Evolutionary conservation across 2,888 invertebrate genomes (phyloP).

Genomic region (Cordilura impudica): DNA sequence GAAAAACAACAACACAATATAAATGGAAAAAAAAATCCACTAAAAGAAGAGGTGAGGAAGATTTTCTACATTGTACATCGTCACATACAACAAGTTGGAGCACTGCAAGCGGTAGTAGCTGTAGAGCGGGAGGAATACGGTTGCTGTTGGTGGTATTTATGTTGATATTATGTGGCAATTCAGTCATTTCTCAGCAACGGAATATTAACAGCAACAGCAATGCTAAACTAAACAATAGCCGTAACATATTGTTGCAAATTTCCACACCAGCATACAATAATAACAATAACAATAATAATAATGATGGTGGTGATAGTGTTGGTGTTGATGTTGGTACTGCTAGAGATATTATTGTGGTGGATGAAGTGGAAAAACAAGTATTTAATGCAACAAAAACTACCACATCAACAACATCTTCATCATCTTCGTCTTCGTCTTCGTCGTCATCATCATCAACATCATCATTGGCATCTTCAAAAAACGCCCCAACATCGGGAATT

Average conservation of each 20-base stretch:
- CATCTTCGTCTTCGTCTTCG: constrained; percentile 19
- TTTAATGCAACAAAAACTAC: constrained; percentile 40
- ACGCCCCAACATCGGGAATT: constrained; percentile 19
- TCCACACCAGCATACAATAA: constrained; percentile 32
- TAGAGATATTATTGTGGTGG: constrained; percentile 33
- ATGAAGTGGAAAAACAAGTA: constrained; percentile 44
- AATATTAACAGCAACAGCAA: constrained; percentile 61
- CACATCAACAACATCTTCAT: constrained; percentile 33
- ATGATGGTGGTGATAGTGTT: constrained; percentile 24
- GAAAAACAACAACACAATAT: constrained; percentile 52
- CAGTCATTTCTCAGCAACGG: constrained; percentile 64
- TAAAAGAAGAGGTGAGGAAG: neutral
- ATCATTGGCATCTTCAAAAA: constrained; percentile 16
- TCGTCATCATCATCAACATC: constrained; percentile 32
- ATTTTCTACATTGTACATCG: neutral
- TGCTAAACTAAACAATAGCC: constrained; percentile 45
- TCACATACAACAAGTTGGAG: no score
- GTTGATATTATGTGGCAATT: constrained; percentile 64
- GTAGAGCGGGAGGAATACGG: constrained; percentile 61
- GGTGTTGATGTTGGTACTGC: neutral
- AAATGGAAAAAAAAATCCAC: constrained; percentile 62
- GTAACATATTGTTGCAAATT: constrained; percentile 47
- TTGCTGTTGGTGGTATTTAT: constrained; percentile 67
- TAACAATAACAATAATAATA: constrained; percentile 19
- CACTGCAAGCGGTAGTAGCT: neutral